Conservation (phyloP, 2,797 vertebrate species). For the Danio kyathit region DNA sequence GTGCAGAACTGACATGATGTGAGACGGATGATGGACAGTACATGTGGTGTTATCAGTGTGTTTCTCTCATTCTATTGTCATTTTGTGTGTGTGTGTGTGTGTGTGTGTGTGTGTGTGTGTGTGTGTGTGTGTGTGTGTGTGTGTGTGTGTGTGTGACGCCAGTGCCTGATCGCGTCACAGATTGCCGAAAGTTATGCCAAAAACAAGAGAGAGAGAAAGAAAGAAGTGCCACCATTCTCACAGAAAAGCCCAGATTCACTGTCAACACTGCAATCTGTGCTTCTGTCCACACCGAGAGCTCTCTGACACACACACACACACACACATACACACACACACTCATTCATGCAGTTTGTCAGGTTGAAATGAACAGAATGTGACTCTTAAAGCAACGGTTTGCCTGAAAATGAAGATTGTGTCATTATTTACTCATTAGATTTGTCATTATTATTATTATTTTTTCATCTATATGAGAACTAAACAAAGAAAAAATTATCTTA, state of each 20-base stretch:
- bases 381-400: no score
- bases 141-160: conserved; percentile 69
- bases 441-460: no score
- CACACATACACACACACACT: background rate
- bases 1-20: background rate
- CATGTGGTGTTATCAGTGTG: background rate
- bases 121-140: conserved; percentile 12
- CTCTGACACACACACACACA: conserved; percentile 69
- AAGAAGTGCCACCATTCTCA: conserved; percentile 85
- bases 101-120: conserved; percentile 23
- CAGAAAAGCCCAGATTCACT: conserved; percentile 86
- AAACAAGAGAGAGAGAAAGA: conserved; percentile 59
- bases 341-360: background rate
- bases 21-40: background rate
- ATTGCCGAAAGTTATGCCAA: conserved; percentile 90
- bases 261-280: conserved; percentile 92
- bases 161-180: conserved; percentile 91
- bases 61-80: conserved; percentile 5
- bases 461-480: no score
- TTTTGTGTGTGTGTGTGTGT: background rate
- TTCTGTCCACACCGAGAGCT: conserved; percentile 82
- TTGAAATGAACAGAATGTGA: no score
- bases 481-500: no score
- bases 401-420: no score
- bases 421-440: no score